These are phyloP conservation scores for Chymomyza caudatula DNA, from an alignment of 2,888 invertebrate species.

Conservation along the genomic window DNA sequence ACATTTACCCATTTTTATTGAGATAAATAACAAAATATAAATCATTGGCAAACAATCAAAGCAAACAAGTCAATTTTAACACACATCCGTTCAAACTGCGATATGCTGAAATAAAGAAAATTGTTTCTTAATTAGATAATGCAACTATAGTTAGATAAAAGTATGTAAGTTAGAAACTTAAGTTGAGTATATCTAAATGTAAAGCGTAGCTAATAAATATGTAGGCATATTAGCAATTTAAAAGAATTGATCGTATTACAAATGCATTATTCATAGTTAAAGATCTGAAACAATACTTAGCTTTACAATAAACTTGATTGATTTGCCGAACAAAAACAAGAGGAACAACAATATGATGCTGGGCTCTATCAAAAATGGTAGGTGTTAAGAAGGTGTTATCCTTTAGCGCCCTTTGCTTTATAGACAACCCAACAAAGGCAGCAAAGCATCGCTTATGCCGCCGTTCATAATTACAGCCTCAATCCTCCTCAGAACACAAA, in stretches of 20 bases:
- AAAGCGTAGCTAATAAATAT: too few species aligned
- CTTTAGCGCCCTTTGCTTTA: conserved; percentile 72
- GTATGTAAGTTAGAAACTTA: too few species aligned
- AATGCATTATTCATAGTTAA: not conserved
- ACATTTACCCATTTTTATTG: too few species aligned
- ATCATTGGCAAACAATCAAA: too few species aligned
- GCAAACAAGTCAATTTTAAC: too few species aligned
- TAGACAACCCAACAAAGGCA: conserved; percentile 36
- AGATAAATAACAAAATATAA: too few species aligned
- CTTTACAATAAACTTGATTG: not conserved
- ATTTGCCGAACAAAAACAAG: not conserved
- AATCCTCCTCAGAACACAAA: conserved; percentile 40
- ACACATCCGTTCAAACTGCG: too few species aligned
- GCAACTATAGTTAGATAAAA: too few species aligned
- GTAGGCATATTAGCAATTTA: not conserved
- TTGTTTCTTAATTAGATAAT: too few species aligned
- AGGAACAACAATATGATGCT: not conserved
- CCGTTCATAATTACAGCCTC: conserved; percentile 68
- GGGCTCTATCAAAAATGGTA: conserved; percentile 30
- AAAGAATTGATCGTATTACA: not conserved
- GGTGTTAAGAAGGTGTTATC: conserved; percentile 76
- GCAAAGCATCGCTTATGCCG: conserved; percentile 14
- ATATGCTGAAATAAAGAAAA: too few species aligned
- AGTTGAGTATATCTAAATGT: too few species aligned
- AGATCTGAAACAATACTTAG: not conserved